These are phyloP conservation scores for Mionectes macconnelli DNA, from an alignment of 2,113 vertebrate genomes.

Conservation along the genomic window DNA sequence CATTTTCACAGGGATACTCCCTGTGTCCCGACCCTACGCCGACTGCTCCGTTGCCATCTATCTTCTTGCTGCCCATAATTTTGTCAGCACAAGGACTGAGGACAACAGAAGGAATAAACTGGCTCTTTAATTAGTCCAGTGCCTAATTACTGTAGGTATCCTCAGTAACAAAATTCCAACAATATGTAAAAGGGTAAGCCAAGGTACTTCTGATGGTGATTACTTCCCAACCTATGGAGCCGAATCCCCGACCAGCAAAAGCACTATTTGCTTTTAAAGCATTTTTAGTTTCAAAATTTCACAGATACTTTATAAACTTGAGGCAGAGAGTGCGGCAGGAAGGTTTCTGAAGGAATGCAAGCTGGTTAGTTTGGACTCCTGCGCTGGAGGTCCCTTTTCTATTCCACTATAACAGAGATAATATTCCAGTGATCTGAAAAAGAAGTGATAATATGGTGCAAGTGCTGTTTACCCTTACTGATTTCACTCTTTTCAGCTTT, in stretches of 20 bases:
- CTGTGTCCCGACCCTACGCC: not conserved
- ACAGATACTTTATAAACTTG: not conserved
- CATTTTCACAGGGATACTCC: not conserved
- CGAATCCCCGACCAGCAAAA: not conserved
- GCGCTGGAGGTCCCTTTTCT: not conserved
- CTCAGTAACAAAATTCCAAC: not conserved
- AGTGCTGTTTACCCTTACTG: rapidly evolving
- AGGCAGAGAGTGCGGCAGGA: not conserved
- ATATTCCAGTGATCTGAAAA: not conserved
- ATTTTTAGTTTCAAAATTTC: not conserved
- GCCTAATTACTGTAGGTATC: not conserved
- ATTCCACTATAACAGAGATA: not conserved
- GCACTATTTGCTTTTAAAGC: not conserved
- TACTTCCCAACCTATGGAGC: not conserved
- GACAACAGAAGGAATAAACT: conserved; percentile 9
- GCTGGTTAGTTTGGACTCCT: not conserved
- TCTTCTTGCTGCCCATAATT: not conserved
- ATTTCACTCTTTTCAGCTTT: not conserved
- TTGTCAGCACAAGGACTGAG: not conserved
- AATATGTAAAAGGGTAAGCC: not conserved
- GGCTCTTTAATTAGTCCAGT: not conserved
- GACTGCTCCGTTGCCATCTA: not conserved
- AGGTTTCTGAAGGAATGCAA: not conserved
- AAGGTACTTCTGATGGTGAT: not conserved
- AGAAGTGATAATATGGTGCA: not conserved